Conservation (phyloP, 2,888 invertebrate species). For the Piscicola geometra region DNA sequence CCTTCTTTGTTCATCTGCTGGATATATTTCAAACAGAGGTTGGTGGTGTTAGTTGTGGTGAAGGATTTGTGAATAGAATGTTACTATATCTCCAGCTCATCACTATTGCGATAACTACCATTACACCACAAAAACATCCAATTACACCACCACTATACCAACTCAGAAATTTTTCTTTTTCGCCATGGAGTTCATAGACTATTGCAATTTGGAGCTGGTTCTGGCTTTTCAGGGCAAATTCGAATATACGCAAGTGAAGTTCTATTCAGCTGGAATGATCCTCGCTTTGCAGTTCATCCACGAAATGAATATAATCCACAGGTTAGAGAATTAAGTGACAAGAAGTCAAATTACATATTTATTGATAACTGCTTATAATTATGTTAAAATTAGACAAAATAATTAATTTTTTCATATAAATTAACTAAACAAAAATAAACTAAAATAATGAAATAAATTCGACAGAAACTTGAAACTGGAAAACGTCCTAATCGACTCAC, state of each 20-base stretch:
- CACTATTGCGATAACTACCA: no score
- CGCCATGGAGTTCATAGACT: constrained; percentile 27
- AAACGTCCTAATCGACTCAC: constrained; percentile 23
- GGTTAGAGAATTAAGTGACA: constrained; percentile 48
- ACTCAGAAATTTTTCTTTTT: constrained; percentile 25
- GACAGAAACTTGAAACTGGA: constrained; percentile 26
- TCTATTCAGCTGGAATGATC: constrained; percentile 27
- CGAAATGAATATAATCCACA: constrained; percentile 56
- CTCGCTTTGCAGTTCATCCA: constrained; percentile 56
- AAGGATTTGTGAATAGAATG: background rate
- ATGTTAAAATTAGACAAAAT: no score
- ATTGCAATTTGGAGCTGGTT: constrained; percentile 26
- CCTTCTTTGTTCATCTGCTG: constrained; percentile 28
- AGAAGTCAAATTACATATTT: no score
- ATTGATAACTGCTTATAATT: no score
- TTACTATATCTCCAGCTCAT: no score
- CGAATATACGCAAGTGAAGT: constrained; percentile 29
- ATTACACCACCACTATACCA: background rate
- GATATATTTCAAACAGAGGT: constrained; percentile 32
- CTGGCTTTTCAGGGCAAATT: constrained; percentile 14
- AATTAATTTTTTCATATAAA: no score
- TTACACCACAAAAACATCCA: no score
- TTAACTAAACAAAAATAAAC: no score
- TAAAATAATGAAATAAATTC: no score
- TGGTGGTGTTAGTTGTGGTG: background rate